phyloP scores from a whole-genome alignment of 2,797 vertebrate species.

The Champsocephalus gunnari region DNA sequence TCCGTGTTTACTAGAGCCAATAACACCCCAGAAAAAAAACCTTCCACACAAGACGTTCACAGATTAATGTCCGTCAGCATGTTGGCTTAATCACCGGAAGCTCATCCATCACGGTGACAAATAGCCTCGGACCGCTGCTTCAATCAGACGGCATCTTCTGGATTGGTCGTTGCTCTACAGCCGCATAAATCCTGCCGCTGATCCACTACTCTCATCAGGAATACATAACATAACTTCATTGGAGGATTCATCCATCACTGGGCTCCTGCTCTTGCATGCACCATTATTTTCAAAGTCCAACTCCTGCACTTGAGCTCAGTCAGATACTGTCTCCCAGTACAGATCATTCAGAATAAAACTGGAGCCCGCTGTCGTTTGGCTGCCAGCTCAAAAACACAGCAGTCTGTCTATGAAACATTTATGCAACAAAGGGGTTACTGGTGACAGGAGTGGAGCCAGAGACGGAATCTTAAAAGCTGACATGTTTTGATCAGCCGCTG shows the following conservation, averaged over 20 bases:
- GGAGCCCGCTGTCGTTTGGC: conserved; percentile 54
- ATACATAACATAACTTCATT: conserved; percentile 70
- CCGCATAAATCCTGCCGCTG: conserved; percentile 62
- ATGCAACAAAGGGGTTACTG: conserved; percentile 45
- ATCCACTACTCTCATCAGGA: conserved; percentile 67
- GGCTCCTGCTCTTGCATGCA: conserved; percentile 33
- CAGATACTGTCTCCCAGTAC: conserved; percentile 18
- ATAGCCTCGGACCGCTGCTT: conserved; percentile 48
- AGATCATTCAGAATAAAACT: conserved; percentile 47
- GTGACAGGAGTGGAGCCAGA: conserved; percentile 51
- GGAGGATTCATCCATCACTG: conserved; percentile 67
- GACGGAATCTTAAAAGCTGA: conserved; percentile 51
- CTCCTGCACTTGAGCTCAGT: conserved; percentile 44
- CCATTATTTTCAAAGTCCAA: conserved; percentile 60
- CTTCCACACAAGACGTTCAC: conserved; percentile 49
- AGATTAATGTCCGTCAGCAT: conserved; percentile 69
- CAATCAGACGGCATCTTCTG: conserved; percentile 59
- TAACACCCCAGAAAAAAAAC: conserved; percentile 36
- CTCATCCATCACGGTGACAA: conserved; percentile 70
- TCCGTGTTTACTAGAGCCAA: conserved; percentile 48
- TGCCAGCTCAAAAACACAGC: conserved; percentile 29
- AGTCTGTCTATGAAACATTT: conserved; percentile 55
- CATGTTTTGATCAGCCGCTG: conserved; percentile 54
- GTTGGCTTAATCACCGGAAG: conserved; percentile 69
- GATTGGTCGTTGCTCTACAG: conserved; percentile 47